A percentile compares a stretch with the other conserved stretches of the same genome.
Conservation (phyloP, 2,888 invertebrate species). For the Rosalia funebris region DNA sequence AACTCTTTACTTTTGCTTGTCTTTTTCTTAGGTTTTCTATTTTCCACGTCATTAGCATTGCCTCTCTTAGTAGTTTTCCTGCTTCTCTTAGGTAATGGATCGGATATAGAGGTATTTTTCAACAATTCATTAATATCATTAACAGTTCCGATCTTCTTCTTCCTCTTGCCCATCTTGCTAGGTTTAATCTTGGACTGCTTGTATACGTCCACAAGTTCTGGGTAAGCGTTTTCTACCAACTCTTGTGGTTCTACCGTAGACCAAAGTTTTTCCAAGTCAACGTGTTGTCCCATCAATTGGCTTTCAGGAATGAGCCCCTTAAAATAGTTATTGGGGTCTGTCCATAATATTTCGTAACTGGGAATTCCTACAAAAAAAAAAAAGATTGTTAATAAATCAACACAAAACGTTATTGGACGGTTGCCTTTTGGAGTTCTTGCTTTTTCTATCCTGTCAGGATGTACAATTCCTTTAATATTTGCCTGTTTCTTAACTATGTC, state of each 20-base stretch:
- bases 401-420: background rate
- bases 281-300: conserved; percentile 66
- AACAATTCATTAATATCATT: conserved; percentile 45
- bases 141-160: conserved; percentile 42
- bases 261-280: conserved; percentile 66
- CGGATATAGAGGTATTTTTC: conserved; percentile 51
- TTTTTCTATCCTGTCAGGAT: conserved; percentile 69
- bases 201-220: conserved; percentile 70
- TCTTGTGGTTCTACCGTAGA: conserved; percentile 77
- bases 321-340: conserved; percentile 68
- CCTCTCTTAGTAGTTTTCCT: conserved; percentile 49
- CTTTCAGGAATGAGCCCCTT: conserved; percentile 71
- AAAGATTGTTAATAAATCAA: background rate
- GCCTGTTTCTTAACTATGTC: conserved; percentile 37
- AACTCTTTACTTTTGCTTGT: conserved; percentile 14
- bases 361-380: conserved; percentile 67
- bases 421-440: conserved; percentile 65
- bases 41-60: background rate
- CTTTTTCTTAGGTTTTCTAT: conserved; percentile 4
- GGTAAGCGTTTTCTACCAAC: conserved; percentile 72
- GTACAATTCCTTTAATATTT: conserved; percentile 56
- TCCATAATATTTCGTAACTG: conserved; percentile 80
- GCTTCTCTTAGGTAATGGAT: conserved; percentile 50
- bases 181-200: conserved; percentile 67
- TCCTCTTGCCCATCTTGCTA: conserved; percentile 50